Percentiles rank a stretch among this genome's conserved stretches.
Conservation (phyloP, 2,113 vertebrate genomes). For the Pomatorhinus ruficollis region DNA sequence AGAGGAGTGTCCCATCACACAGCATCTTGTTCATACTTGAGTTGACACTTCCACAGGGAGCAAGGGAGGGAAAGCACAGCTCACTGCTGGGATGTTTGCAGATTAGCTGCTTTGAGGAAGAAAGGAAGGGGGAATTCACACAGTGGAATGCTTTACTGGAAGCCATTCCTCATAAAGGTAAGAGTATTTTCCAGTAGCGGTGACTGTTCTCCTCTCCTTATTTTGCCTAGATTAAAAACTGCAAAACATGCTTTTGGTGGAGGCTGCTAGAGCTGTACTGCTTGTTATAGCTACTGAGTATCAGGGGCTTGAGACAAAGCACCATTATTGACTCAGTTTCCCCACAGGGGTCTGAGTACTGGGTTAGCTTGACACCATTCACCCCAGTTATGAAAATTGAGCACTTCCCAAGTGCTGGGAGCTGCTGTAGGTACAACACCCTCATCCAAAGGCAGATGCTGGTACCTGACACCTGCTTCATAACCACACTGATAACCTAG, state of each 20-base stretch:
- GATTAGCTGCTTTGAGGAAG: background rate
- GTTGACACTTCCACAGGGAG: background rate
- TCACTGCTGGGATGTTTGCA: background rate
- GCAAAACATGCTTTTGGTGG: background rate
- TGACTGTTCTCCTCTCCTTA: background rate
- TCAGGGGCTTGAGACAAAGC: background rate
- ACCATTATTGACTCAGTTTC: background rate
- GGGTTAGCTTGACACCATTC: background rate
- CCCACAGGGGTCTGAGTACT: background rate
- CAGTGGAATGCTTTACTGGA: background rate
- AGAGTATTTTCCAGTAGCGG: rapidly evolving
- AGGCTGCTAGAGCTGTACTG: background rate
- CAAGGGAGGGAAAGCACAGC: background rate
- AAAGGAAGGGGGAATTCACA: background rate
- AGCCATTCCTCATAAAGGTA: background rate
- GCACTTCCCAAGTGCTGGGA: background rate
- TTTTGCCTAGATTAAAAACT: background rate
- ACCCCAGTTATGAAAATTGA: background rate
- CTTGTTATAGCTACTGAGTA: background rate
- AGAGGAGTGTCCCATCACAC: background rate
- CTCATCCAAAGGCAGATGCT: background rate
- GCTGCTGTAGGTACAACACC: background rate
- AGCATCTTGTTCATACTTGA: background rate
- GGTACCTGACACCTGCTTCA: background rate
- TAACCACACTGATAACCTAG: background rate